Conservation (phyloP, 2,113 vertebrate species). For the Natator depressus region DNA sequence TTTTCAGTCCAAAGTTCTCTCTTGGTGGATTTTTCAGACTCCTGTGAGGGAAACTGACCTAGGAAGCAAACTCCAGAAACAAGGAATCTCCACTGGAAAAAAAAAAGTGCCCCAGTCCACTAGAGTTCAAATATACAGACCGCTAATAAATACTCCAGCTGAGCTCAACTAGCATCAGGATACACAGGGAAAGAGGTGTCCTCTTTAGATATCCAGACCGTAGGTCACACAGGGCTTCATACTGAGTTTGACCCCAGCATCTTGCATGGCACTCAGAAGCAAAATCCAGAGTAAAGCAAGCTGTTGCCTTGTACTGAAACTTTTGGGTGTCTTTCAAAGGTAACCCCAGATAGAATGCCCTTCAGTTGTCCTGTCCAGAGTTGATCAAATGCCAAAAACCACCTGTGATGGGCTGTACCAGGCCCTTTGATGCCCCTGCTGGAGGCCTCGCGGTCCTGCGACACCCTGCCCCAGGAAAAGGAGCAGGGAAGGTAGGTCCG, state of each 20-base stretch:
- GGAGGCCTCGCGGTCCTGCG: not conserved
- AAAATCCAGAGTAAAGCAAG: not conserved
- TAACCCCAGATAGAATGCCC: not conserved
- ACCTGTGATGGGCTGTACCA: not conserved
- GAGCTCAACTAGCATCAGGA: not conserved
- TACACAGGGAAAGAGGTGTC: not conserved
- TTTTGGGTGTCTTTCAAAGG: not conserved
- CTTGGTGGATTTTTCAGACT: not conserved
- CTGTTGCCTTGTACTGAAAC: not conserved
- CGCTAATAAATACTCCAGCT: not conserved
- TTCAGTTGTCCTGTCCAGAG: not conserved
- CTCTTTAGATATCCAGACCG: not conserved
- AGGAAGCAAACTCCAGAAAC: not conserved
- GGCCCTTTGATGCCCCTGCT: not conserved
- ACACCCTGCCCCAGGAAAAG: not conserved
- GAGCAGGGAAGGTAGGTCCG: not conserved
- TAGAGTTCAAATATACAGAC: not conserved
- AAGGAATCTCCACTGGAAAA: not conserved
- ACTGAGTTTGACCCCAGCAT: not conserved
- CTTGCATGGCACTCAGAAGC: not conserved
- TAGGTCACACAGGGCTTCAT: not conserved
- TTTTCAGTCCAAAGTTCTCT: not conserved
- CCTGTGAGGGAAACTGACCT: fast-evolving
- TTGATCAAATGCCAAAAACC: not conserved
- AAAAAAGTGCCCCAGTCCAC: not conserved